Base-by-base conservation (phyloP, 2,113 vertebrate genomes). In the Cisticola juncidis region DNA sequence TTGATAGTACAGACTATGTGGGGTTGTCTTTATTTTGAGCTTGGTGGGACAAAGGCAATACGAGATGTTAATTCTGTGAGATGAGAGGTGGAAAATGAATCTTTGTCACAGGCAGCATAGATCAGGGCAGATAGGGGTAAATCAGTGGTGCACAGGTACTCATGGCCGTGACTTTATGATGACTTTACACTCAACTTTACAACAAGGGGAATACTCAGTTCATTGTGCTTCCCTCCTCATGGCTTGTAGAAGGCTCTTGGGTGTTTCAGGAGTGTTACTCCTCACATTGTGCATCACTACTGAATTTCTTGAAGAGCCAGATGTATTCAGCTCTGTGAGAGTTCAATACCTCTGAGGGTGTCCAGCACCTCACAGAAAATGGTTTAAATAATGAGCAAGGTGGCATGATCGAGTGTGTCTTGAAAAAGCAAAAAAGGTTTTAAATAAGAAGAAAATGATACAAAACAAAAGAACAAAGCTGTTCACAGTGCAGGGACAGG, bases 1-100 rank as follows among this genome's bases (percentile, higher is more conserved):
- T 50, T 40, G 6, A 10, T 51, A 31, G 42, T 11, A 26, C 0
- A 0, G 44, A 44, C 5, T 33, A 6, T 0, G 2, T 14, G 47
- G 29, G 8, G 3, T 58, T 29, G 58, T 45, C 16, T 69, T 92
- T 61, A 48, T 72, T 91, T 78, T 83, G 15, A 79, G 38, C 9
- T 60, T 9, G 5, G 26, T 74, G 47, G 5, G 40, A 40, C 26
- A 72, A 92, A 78, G 16, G 9, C 50, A 51, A 19, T 47, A 20
- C 3, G 3, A 12, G 24, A 17, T 0, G 1, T 26, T 45, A 78
- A 57, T 15, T 44, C 20, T 3, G 3, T 40, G 45, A 81, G 25
- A 48, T 26, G 26, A 12, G 10, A 24, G 19, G 0, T 85, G 54
- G 70, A 42, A 54, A 29, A 38, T 6, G 2, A 33, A 40, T 31